A percentile compares a stretch with the other conserved stretches of the same genome.
Conservation (phyloP, 2,888 invertebrate genomes). For the Lissonota sp. region DNA sequence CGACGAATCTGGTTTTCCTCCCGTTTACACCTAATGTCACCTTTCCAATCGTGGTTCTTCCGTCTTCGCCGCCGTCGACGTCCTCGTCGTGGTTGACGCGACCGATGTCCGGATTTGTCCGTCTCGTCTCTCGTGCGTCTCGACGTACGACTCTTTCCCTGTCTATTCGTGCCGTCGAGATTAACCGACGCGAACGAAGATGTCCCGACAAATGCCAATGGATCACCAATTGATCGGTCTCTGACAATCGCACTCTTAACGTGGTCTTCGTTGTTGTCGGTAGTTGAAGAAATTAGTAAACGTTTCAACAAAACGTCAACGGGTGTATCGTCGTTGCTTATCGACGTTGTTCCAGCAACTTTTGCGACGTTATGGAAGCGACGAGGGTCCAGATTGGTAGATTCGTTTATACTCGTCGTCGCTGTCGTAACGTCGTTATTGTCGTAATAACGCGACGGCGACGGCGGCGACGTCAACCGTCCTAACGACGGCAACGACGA, state of each 20-base stretch:
- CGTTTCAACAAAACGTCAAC: constrained; percentile 12
- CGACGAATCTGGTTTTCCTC: constrained; percentile 27
- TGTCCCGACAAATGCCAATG: constrained; percentile 13
- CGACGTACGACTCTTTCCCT: background rate
- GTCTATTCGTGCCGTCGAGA: constrained; percentile 11
- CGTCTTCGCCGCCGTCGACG: constrained; percentile 59
- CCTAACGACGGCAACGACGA: constrained; percentile 63
- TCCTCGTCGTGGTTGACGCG: constrained; percentile 53
- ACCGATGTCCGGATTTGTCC: constrained; percentile 38
- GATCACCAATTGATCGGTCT: constrained; percentile 15
- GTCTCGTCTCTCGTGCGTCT: constrained; percentile 31
- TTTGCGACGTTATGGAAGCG: constrained; percentile 20
- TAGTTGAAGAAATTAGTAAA: background rate
- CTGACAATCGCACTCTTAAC: constrained; percentile 3
- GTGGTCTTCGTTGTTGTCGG: background rate
- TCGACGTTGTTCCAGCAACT: constrained; percentile 2
- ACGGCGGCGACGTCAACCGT: constrained; percentile 52
- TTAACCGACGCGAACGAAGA: constrained; percentile 17
- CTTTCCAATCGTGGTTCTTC: constrained; percentile 57
- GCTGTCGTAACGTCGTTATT: constrained; percentile 49
- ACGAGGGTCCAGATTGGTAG: background rate
- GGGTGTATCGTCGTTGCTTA: background rate
- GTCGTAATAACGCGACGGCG: constrained; percentile 57
- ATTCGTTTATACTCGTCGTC: constrained; percentile 48
- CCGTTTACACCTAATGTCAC: constrained; percentile 47